These are phyloP conservation scores for Propithecus perrieri DNA, from an alignment of 2,797 vertebrate genomes.

Conservation along the genomic window DNA sequence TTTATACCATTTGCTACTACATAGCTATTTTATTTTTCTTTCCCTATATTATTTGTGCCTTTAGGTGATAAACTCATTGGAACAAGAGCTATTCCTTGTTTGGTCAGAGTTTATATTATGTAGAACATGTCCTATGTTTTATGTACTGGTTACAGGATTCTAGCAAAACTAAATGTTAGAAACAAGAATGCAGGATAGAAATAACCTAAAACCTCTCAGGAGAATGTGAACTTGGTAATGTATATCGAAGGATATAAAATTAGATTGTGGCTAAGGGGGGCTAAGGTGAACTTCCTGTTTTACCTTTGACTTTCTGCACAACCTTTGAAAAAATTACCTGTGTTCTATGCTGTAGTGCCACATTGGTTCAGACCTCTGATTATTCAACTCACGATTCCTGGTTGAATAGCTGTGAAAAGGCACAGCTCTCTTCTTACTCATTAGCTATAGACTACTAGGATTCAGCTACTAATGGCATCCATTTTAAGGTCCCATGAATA, in stretches of 20 bases:
- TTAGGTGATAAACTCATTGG: slow-evolving; percentile 36
- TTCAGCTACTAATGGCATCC: background rate
- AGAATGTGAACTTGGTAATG: slow-evolving; percentile 14
- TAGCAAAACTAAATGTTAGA: slow-evolving; percentile 22
- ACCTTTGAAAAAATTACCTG: background rate
- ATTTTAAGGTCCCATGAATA: background rate
- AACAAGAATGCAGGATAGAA: slow-evolving; percentile 37
- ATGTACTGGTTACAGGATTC: slow-evolving; percentile 40
- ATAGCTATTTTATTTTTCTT: slow-evolving; percentile 34
- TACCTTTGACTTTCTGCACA: slow-evolving; percentile 30
- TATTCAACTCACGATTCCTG: background rate
- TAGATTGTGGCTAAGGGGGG: slow-evolving; percentile 29
- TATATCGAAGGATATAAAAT: slow-evolving; percentile 56
- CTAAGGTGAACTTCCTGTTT: slow-evolving; percentile 29
- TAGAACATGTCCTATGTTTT: slow-evolving; percentile 49
- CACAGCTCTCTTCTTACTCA: background rate
- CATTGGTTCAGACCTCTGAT: background rate
- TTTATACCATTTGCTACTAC: slow-evolving; percentile 31
- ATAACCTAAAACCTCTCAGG: slow-evolving; percentile 10
- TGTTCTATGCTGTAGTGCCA: background rate
- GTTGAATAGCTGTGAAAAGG: background rate
- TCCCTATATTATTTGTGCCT: slow-evolving; percentile 24
- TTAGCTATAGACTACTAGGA: background rate
- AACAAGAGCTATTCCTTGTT: slow-evolving; percentile 41
- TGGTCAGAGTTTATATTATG: background rate